phyloP scores from a whole-genome alignment of 2,888 invertebrate species.

The Melipona beecheii region DNA sequence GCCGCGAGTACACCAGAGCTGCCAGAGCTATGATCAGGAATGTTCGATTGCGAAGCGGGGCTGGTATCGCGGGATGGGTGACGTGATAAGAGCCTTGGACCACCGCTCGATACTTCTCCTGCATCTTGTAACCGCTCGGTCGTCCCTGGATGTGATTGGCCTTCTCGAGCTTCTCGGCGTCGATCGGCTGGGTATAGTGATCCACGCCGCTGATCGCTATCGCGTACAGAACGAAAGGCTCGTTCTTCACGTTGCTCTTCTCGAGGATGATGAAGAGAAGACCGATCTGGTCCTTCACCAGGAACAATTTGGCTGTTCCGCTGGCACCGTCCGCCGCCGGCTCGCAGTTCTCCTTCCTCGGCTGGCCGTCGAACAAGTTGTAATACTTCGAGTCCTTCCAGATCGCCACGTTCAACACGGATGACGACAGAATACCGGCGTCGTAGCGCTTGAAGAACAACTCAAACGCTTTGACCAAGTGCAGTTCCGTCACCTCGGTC shows the following conservation, averaged over 20 bases:
- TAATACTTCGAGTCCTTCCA: conserved; percentile 75
- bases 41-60: conserved; percentile 72
- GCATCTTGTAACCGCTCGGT: conserved; percentile 76
- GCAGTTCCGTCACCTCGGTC: conserved; percentile 74
- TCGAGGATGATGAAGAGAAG: conserved; percentile 79
- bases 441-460: conserved; percentile 76
- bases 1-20: conserved; percentile 77
- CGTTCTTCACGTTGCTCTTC: conserved; percentile 76
- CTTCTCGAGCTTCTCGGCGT: conserved; percentile 57
- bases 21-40: conserved; percentile 77
- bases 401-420: conserved; percentile 76
- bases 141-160: conserved; percentile 61
- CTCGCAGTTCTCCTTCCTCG: conserved; percentile 72
- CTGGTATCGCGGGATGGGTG: conserved; percentile 71
- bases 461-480: conserved; percentile 77
- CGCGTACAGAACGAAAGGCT: conserved; percentile 76
- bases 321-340: conserved; percentile 55
- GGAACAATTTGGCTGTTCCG: conserved; percentile 78
- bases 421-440: conserved; percentile 76
- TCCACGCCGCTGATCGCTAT: conserved; percentile 66
- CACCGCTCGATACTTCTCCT: conserved; percentile 75
- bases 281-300: conserved; percentile 72
- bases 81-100: conserved; percentile 79
- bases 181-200: conserved; percentile 57
- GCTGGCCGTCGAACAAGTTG: conserved; percentile 79